Evolutionary conservation across 2,888 invertebrate species (phyloP).

Genomic region (Pristionchus japonicus): DNA sequence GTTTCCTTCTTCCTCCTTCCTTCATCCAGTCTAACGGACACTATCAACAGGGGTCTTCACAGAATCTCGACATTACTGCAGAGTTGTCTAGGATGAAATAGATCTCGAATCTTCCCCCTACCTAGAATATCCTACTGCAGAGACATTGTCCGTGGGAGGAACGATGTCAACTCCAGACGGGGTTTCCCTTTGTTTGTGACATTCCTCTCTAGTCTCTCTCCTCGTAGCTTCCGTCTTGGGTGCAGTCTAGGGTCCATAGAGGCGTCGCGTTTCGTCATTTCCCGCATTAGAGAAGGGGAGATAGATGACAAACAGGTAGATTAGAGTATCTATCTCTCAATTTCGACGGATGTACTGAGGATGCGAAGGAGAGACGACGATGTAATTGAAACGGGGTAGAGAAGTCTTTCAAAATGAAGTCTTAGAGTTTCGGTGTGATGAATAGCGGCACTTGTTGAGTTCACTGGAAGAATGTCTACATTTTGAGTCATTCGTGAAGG

Average conservation of each 20-base stretch:
- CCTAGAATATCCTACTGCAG: no score
- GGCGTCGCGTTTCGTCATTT: not conserved
- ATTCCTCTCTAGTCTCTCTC: not conserved
- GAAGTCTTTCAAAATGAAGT: conserved; percentile 4
- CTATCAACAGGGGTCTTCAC: no score
- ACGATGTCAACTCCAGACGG: not conserved
- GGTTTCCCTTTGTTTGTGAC: not conserved
- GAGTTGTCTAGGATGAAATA: no score
- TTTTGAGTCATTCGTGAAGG: no score
- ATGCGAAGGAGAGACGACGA: no score
- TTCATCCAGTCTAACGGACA: not conserved
- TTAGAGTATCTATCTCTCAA: not conserved
- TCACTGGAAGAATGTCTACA: no score
- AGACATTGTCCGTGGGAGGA: not conserved
- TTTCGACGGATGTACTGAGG: not conserved
- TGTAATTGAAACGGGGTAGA: not conserved
- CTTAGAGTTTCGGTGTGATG: not conserved
- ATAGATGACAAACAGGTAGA: conserved; percentile 14
- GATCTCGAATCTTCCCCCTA: no score
- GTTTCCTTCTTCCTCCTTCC: not conserved
- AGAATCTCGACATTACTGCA: no score
- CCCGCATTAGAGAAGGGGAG: not conserved
- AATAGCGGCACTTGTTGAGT: no score
- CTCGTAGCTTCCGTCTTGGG: not conserved
- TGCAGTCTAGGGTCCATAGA: not conserved